Base-by-base conservation (phyloP, 2,797 vertebrate species). In the Tarsius wallacei region DNA sequence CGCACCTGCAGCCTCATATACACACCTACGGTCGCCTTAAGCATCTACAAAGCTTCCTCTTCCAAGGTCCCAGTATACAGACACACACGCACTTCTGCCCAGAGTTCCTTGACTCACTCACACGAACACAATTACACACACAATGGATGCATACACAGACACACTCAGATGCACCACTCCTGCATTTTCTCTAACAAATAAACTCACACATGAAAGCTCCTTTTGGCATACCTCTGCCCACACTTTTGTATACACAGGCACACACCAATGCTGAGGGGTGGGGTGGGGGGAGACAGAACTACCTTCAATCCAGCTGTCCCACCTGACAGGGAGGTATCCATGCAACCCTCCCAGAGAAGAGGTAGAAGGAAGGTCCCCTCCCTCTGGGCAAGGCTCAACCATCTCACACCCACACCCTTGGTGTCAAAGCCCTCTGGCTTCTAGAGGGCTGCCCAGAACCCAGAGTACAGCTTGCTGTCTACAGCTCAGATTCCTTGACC, bases 41-140 rank as follows among this genome's bases (percentile, higher is more conserved):
- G 96, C 83, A 73, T 57, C 84, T 89, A 82, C 61, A 36, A 63
- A 61, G 57, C 53, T 61, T 78, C 49, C 22, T n/a, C 76, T 68
- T 78, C 42, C 36, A 31, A 33, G 0, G 0, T 12, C 61, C n/a
- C 36, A 55, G 70, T 9, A 47, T 55, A 13, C 21, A 78, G 8
- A 81, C 26, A 47, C 31, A 64, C 11, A 59, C 53, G 81, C 71
- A 28, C 2, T 24, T 31, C 53, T 57, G 9, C 70, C 51, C 74
- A n/a, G 28, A 15, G 26, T 14, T 28, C 57, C 36, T 66, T 93
- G 28, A 17, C 55, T 63, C 42, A 13, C 28, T 71, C 19, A 26
- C 68, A 51, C 0, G 1, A 28, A 66, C 42, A 47, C 28, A 91
- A 33, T 9, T 42, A 61, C 0, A 73, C n/a, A 42, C 19, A 42